phyloP scores from a whole-genome alignment of 2,888 invertebrate genomes.

The Lapara coniferarum region DNA sequence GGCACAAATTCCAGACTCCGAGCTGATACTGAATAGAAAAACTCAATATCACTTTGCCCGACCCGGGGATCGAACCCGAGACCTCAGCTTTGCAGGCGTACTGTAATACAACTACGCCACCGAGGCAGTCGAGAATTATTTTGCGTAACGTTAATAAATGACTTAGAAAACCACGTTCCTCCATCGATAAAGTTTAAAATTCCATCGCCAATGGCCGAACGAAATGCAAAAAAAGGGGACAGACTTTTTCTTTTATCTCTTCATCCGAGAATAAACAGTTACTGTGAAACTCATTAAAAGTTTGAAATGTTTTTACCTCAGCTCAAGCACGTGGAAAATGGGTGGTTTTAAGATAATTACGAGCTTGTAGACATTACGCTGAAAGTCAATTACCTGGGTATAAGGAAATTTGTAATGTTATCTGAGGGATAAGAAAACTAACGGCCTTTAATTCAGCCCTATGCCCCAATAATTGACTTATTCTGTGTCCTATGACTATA shows the following conservation, averaged over 20 bases:
- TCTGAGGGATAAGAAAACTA: not conserved
- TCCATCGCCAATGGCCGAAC: conserved; percentile 10
- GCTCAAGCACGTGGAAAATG: conserved; percentile 41
- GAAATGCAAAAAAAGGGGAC: conserved; percentile 28
- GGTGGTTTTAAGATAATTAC: conserved; percentile 39
- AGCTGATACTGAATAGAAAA: no score
- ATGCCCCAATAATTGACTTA: no score
- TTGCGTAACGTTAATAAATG: not conserved
- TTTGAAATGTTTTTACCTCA: conserved; percentile 56
- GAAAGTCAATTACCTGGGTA: conserved; percentile 1
- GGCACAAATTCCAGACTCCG: no score
- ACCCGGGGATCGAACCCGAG: no score
- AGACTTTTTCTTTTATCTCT: conserved; percentile 39
- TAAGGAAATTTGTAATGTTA: not conserved
- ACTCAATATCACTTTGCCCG: no score
- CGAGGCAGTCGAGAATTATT: no score
- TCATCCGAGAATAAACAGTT: conserved; percentile 53
- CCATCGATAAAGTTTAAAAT: conserved; percentile 18
- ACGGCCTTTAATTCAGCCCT: not conserved
- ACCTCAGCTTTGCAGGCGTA: no score
- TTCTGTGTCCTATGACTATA: no score
- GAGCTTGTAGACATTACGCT: conserved; percentile 17
- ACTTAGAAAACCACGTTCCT: not conserved
- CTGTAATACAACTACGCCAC: no score
- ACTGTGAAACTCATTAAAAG: conserved; percentile 61